phyloP scores from a whole-genome alignment of 2,888 invertebrate genomes.

The Eurois occulta region DNA sequence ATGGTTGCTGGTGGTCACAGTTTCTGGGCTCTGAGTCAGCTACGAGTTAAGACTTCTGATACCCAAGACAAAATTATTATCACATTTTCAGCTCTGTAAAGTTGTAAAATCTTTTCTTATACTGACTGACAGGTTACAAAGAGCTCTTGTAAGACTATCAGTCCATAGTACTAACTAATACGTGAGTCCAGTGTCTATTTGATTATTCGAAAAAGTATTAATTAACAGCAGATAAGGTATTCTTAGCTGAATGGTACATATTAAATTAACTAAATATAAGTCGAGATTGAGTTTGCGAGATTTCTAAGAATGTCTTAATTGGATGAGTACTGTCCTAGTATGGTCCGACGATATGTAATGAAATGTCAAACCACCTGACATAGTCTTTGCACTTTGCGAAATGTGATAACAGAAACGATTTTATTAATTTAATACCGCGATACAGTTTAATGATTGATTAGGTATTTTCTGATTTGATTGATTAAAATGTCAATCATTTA shows the following conservation, averaged over 20 bases:
- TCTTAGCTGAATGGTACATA: background rate
- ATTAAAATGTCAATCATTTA: background rate
- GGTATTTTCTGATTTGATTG: background rate
- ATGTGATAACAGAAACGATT: background rate
- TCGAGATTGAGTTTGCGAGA: background rate
- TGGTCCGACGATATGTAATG: background rate
- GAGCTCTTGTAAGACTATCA: background rate
- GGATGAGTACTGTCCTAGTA: background rate
- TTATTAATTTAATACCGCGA: background rate
- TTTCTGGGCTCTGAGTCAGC: background rate
- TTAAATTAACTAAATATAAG: background rate
- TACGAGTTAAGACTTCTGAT: background rate
- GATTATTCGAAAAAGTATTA: constrained; percentile 28
- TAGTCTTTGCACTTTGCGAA: background rate
- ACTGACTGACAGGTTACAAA: background rate
- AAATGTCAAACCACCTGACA: background rate
- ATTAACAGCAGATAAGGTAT: constrained; percentile 41
- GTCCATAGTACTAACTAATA: background rate
- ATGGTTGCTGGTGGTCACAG: background rate
- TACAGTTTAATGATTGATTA: background rate
- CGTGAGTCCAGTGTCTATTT: constrained; percentile 14
- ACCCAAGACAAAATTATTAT: background rate
- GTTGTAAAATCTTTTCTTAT: background rate
- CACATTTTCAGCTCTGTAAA: background rate
- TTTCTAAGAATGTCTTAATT: constrained; percentile 12